Evolutionary conservation across 30 jellyfish, hydroid and myxozoan genomes (phyloP), one percentile per base, ranked within the genome.

Genomic region (Turritopsis dohrnii): DNA sequence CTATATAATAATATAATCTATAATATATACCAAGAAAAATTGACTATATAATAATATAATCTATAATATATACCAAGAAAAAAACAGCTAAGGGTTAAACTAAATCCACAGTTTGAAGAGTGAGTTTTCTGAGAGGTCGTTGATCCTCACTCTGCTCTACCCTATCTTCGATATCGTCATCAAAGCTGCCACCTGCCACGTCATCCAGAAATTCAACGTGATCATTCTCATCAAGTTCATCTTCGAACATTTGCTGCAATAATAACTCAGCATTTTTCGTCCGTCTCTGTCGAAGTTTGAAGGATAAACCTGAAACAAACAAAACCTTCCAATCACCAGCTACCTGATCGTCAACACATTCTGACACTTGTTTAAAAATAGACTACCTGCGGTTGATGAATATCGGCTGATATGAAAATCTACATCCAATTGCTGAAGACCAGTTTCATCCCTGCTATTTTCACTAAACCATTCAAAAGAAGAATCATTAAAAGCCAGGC

Each of bases 231-330:
- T 89, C 95, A 79, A 94, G 73, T 75, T 94, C 99, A 60, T 94
- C 99, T 87, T 94, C 99, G 83, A 94, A 94, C 99, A 94, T 94
- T 29, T 89, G 96, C 81, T 94, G 99, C 71, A 94, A 71, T 79
- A 94, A 86, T 71, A 75, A 88, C 77, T 94, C 99, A 25, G 99
- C 99, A 75, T 94, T 88, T 66, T 82, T 94, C 83, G 96, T 88
- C 84, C 83, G 91, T 52, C 85, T 82, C 30, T 89, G 83, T 29
- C 85, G 88, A 83, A 94, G 87, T 74, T 75, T 82, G 85, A 89
- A 94, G 31, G 96, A 85, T 52, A 94, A 87, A 28, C 96, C 89
- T 5, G 96, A 82, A 30, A 89, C 77, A 41, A 41, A 41, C 60
- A 5, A 41, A 41, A n/a, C n/a, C n/a, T n/a, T n/a, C n/a, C n/a